Conservation (phyloP, 2,797 vertebrate species). For the Chaunax sp. region DNA sequence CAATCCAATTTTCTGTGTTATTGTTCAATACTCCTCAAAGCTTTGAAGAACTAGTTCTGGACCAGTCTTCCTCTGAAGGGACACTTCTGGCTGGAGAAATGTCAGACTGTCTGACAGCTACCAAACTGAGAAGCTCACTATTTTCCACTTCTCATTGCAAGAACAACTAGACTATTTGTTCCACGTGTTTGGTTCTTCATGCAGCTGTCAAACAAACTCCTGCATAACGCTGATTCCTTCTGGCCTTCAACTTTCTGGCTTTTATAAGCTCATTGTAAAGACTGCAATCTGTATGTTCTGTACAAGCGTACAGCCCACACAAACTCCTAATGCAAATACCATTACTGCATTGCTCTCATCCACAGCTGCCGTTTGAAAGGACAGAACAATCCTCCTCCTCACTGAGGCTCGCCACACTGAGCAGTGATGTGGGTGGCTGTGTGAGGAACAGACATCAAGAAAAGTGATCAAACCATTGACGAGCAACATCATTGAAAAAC, state of each 20-base stretch:
- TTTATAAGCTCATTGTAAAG: slow-evolving; percentile 23
- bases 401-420: slow-evolving; percentile 25
- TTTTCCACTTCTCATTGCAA: slow-evolving; percentile 16
- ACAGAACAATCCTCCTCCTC: slow-evolving; percentile 32
- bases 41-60: slow-evolving; percentile 10
- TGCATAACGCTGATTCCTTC: slow-evolving; percentile 4
- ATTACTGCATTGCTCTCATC: neutral
- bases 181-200: slow-evolving; percentile 13
- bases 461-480: slow-evolving; percentile 32
- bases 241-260: neutral
- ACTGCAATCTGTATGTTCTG: slow-evolving; percentile 5
- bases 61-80: slow-evolving; percentile 21
- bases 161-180: slow-evolving; percentile 14
- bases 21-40: neutral
- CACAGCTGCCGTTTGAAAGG: slow-evolving; percentile 17
- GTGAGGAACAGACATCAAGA: slow-evolving; percentile 40
- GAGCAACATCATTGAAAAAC: slow-evolving; percentile 3
- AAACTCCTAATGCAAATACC: slow-evolving; percentile 15
- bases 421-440: slow-evolving; percentile 12
- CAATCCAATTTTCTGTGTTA: neutral
- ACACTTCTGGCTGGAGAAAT: slow-evolving; percentile 18
- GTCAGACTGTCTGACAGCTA: slow-evolving; percentile 28
- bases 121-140: slow-evolving; percentile 30
- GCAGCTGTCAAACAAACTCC: slow-evolving; percentile 15
- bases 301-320: slow-evolving; percentile 36